Evolutionary conservation across 2,113 vertebrate species (phyloP), one percentile per base, ranked within the genome.

Genomic region (Syngnathus scovelli): DNA sequence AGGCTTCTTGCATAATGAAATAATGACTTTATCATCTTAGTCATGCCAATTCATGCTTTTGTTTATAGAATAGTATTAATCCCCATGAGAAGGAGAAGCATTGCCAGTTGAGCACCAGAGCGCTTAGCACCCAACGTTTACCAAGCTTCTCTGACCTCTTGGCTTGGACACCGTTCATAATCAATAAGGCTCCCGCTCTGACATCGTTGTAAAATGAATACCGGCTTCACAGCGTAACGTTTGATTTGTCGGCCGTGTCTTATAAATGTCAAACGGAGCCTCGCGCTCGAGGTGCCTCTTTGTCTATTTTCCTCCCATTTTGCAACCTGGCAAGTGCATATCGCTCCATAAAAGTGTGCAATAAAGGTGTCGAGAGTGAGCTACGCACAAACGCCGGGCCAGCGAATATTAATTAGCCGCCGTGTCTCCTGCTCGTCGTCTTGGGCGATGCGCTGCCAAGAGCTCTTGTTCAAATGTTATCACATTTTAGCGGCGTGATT

Each of bases 331-430:
- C 73, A 83, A 61, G 46, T 48, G 52, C 69, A 67, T 51, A 39
- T 37, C 21, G 64, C n/a, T 8, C 39, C 21, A 27, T 62, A 44
- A 62, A 62, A 62, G 61, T 27, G 38, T 68, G 62, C 61, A 61
- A 68, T 65, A 80, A 82, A 85, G 69, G 80, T 79, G 83, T 85
- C 82, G 74, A 44, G 79, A 74, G 79, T 71, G 75, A 85, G 78
- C 61, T 44, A 70, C 66, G 54, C 70, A 55, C 71, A 75, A 36
- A 36, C 27, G 13, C 73, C 79, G 78, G 77, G 74, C 68, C 83
- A 76, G 70, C 66, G 82, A 87, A 89, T 88, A 87, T 87, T 78
- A 87, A 88, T 86, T 69, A 83, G 75, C 78, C 69, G 65, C 79
- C 84, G 79, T 84, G 81, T 80, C 46, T 78, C 62, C 9, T 54